phyloP scores from a whole-genome alignment of 2,888 invertebrate species.

The Cheilosia vulpina region DNA sequence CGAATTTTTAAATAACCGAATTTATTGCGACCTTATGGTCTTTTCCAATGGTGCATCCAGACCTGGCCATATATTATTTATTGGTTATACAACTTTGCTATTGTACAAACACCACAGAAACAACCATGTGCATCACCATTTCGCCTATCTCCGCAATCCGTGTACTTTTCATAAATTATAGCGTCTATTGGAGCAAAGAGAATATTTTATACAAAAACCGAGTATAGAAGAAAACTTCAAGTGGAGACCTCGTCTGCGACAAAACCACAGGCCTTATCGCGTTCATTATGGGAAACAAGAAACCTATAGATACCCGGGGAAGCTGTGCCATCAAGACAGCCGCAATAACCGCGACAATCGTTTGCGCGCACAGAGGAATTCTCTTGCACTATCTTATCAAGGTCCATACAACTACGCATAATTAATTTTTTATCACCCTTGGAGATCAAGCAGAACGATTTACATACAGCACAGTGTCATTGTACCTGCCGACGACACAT shows the following conservation, averaged over 20 bases:
- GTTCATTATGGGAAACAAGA: conserved; percentile 43
- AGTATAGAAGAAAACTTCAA: conserved; percentile 16
- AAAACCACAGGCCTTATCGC: conserved; percentile 51
- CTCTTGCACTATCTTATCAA: conserved; percentile 65
- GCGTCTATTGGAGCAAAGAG: conserved; percentile 14
- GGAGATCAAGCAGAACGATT: conserved; percentile 33
- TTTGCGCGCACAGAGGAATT: conserved; percentile 18
- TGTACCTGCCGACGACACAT: conserved; percentile 1
- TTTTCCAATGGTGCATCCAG: no score
- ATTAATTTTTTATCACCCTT: conserved; percentile 32
- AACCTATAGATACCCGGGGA: conserved; percentile 25
- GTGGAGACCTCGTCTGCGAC: background rate
- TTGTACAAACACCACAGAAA: no score
- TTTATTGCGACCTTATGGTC: no score
- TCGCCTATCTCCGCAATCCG: background rate
- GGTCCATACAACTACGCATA: conserved; percentile 29
- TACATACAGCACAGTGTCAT: conserved; percentile 11
- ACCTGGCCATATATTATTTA: no score
- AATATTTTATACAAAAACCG: conserved; percentile 10
- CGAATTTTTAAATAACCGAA: no score
- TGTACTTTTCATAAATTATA: no score
- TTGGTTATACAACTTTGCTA: no score
- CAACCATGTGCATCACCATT: no score
- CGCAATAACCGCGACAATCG: conserved; percentile 55
- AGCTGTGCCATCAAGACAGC: conserved; percentile 36